Conservation (phyloP, 1,140 invertebrate genomes). For the Bombus haemorrhoidalis region DNA sequence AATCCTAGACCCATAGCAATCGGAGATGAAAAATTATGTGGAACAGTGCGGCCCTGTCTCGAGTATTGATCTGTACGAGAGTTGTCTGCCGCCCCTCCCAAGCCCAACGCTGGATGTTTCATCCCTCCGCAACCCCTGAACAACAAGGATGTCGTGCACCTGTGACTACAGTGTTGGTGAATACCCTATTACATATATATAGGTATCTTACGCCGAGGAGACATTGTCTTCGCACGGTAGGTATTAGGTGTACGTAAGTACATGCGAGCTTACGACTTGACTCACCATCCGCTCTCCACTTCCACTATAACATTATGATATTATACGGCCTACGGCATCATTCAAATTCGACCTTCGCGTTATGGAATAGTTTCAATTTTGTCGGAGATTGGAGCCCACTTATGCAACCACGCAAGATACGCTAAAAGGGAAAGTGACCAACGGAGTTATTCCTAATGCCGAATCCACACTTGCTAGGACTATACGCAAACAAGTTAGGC, state of each 20-base stretch:
- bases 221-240: conserved; percentile 4
- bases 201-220: conserved; percentile 28
- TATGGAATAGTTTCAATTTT: conserved; percentile 18
- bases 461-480: neutral
- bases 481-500: neutral
- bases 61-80: conserved; percentile 68
- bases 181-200: conserved; percentile 33
- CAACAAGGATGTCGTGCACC: conserved; percentile 60
- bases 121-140: conserved; percentile 46
- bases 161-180: conserved; percentile 46
- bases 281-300: neutral
- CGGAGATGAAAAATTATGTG: conserved; percentile 32
- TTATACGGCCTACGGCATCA: neutral
- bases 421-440: conserved; percentile 24
- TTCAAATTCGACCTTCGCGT: conserved; percentile 8
- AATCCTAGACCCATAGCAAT: neutral
- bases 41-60: conserved; percentile 59
- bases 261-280: neutral
- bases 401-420: conserved; percentile 2
- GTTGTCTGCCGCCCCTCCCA: conserved; percentile 61
- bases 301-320: neutral
- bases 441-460: neutral
- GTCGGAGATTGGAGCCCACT: neutral
- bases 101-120: conserved; percentile 51
- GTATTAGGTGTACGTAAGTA: neutral